Percentiles rank a stretch among this genome's conserved stretches.
Conservation (phyloP, 2,888 invertebrate species). For the Protodeltote pygarga region DNA sequence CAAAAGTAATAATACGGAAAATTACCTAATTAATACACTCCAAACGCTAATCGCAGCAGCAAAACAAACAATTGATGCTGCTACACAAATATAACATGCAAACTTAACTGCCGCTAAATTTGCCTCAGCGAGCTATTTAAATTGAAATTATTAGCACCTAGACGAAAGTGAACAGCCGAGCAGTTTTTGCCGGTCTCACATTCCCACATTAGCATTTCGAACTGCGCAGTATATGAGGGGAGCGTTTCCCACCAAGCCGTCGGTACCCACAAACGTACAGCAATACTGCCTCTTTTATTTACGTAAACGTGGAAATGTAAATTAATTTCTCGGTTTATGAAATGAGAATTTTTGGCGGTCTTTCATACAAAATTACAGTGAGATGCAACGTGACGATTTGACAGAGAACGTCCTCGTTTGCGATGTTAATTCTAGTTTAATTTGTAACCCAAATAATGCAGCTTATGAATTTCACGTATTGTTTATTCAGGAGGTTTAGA, state of each 20-base stretch:
- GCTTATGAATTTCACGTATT: slow-evolving; percentile 18
- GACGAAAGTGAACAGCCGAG: slow-evolving; percentile 59
- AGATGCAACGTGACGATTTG: slow-evolving; percentile 45
- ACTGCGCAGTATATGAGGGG: slow-evolving; percentile 49
- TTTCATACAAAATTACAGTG: slow-evolving; percentile 59
- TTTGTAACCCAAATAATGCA: slow-evolving; percentile 28
- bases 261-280: slow-evolving; percentile 59
- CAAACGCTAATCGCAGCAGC: slow-evolving; percentile 48
- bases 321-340: slow-evolving; percentile 77
- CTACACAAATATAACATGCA: slow-evolving; percentile 39
- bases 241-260: slow-evolving; percentile 38
- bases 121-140: slow-evolving; percentile 47
- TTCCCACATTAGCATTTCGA: slow-evolving; percentile 72
- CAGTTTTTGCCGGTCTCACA: slow-evolving; percentile 69
- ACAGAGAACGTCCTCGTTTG: slow-evolving; percentile 17
- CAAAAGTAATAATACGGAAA: neutral
- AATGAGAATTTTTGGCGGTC: slow-evolving; percentile 69
- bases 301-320: slow-evolving; percentile 78
- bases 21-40: slow-evolving; percentile 4
- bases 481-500: slow-evolving; percentile 12
- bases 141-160: slow-evolving; percentile 72
- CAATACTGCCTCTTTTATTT: slow-evolving; percentile 71
- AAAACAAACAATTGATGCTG: slow-evolving; percentile 49
- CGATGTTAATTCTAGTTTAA: slow-evolving; percentile 11
- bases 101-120: slow-evolving; percentile 45